Base-by-base conservation (phyloP, 30 jellyfish, hydroid and myxozoan genomes). In the Turritopsis dohrnii region DNA sequence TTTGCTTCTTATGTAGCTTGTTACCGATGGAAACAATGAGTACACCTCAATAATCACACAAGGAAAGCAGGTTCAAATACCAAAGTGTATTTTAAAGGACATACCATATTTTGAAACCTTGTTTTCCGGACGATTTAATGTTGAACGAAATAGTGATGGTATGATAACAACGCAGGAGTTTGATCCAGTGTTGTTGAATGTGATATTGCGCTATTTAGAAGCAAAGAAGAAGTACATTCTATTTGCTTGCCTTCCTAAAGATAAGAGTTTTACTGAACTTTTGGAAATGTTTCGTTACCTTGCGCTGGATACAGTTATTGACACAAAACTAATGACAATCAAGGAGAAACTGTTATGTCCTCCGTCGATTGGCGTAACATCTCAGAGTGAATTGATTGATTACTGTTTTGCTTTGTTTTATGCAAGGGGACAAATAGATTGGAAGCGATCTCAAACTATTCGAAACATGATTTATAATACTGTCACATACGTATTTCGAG, bases 21-120 rank as follows among this genome's bases (percentile, higher is more conserved):
- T 13, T 41, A 13, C 60, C 9, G 60, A 5, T 41, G 76, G 17
- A 26, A 26, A 66, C 60, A 22, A 21, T 74, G 82, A 21, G 8
- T 74, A 74, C 82, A 74, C 28, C 7, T 21, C 52, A 74, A 5
- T 74, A 30, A 74, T 22, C 8, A 28, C 82, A 22, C 82, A 74
- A 22, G 82, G 82, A 8, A 28, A 74, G 21, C 25, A 19, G 28
- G 71, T 74, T 25, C 16, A 22, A 74, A 74, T 74, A 3, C 82
- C 82, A 21, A 30, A 74, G 31, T 5, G 31, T 3, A 25, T 74
- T 8, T 25, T 74, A 16, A 74, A 74, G 20, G 82, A 74, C 8
- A 74, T 74, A 22, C 82, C 82, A 22, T 74, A 74, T 28, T 20
- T 74, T 22, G 82, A 74, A 21, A 74, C 82, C 54, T 30, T 74